A percentile compares a stretch with the other conserved stretches of the same genome.
These are phyloP conservation scores for Drosophila paramelanica DNA, from an alignment of 2,888 invertebrate species.

Conservation along the genomic window DNA sequence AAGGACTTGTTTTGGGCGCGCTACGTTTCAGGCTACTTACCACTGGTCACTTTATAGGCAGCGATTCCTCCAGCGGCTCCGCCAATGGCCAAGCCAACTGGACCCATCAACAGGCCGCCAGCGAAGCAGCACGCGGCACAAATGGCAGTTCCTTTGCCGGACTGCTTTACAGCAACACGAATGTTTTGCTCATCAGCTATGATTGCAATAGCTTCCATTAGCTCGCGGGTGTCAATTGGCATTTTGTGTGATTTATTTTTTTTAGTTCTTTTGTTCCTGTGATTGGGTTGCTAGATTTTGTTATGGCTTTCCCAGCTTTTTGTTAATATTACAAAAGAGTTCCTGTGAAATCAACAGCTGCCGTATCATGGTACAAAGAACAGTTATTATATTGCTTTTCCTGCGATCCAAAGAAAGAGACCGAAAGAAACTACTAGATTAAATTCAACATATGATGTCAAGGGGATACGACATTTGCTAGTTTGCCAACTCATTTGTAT, in stretches of 20 bases:
- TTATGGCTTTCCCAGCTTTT: not conserved
- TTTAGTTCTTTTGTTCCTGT: not conserved
- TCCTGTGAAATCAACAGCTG: not conserved
- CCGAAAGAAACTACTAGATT: not conserved
- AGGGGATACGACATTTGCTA: not conserved
- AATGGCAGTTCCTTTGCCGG: conserved; percentile 81
- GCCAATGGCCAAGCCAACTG: conserved; percentile 83
- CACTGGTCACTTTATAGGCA: conserved; percentile 81
- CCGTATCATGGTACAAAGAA: conserved; percentile 40
- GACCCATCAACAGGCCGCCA: conserved; percentile 83
- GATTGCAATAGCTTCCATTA: conserved; percentile 83
- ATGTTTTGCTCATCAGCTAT: conserved; percentile 83
- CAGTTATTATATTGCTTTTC: conserved; percentile 5
- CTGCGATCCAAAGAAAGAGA: conserved; percentile 15
- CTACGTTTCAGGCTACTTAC: conserved; percentile 51
- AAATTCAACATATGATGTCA: not conserved
- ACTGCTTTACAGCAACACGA: conserved; percentile 79
- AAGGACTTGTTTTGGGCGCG: not conserved
- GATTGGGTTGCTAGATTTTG: not conserved
- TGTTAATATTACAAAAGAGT: not conserved
- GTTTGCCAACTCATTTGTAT: conserved; percentile 1
- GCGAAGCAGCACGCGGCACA: conserved; percentile 82
- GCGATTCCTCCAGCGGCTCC: conserved; percentile 82
- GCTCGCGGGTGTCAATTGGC: conserved; percentile 82
- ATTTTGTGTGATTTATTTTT: conserved; percentile 56